phyloP scores from a whole-genome alignment of 2,113 vertebrate genomes.

The Pionites leucogaster region DNA sequence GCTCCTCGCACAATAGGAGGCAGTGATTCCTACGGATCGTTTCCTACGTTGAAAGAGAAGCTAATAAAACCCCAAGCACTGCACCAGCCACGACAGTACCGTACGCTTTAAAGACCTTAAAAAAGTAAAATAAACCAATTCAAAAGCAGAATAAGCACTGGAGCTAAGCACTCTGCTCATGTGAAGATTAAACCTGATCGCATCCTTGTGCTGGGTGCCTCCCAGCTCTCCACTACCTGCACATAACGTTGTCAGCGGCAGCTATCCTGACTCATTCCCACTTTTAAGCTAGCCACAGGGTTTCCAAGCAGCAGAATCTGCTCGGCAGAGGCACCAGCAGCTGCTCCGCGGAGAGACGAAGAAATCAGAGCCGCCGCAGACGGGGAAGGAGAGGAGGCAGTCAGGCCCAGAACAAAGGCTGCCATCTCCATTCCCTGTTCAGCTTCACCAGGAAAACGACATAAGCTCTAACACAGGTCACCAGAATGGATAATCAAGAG shows the following conservation, averaged over 20 bases:
- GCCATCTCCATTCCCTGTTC: neutral
- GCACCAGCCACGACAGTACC: neutral
- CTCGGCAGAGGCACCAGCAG: neutral
- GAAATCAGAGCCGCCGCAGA: neutral
- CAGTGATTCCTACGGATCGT: neutral
- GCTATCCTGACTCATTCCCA: neutral
- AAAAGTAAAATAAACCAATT: neutral
- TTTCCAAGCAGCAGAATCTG: neutral
- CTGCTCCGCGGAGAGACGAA: neutral
- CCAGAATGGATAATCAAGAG: neutral
- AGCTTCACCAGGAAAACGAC: neutral
- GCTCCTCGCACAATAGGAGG: neutral
- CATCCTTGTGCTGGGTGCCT: rapidly evolving
- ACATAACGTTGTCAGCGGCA: rapidly evolving
- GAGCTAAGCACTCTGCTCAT: neutral
- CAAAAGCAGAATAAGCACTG: neutral
- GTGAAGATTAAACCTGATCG: rapidly evolving
- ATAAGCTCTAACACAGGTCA: neutral
- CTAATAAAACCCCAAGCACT: neutral
- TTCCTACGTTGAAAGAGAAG: neutral
- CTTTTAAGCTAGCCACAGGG: neutral
- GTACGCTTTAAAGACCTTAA: neutral
- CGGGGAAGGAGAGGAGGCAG: neutral
- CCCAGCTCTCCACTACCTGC: neutral
- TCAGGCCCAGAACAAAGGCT: constrained; percentile 73